Percentiles rank a stretch among this genome's conserved stretches.
Conservation (phyloP, 2,113 vertebrate genomes). For the Daboia siamensis region DNA sequence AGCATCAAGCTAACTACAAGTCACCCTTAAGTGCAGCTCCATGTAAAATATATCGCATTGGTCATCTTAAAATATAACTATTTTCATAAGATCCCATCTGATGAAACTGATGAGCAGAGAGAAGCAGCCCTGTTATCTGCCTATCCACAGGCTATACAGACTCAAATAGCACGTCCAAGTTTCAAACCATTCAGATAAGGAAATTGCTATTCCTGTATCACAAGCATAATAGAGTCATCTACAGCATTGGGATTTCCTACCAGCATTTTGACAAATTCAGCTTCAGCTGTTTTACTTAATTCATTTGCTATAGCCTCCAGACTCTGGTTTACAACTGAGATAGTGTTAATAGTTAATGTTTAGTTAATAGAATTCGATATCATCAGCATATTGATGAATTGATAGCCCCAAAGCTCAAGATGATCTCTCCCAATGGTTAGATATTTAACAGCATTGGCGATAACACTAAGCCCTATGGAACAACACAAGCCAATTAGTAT, state of each 20-base stretch:
- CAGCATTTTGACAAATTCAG: background rate
- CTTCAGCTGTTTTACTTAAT: background rate
- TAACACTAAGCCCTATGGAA: background rate
- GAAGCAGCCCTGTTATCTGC: background rate
- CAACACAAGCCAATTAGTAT: background rate
- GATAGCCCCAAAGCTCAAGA: background rate
- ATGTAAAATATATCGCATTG: background rate
- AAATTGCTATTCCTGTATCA: background rate
- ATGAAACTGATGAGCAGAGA: background rate
- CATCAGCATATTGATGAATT: background rate
- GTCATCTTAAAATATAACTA: background rate
- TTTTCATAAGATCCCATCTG: background rate
- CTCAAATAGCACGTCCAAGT: background rate
- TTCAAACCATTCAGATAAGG: background rate
- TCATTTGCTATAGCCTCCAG: background rate
- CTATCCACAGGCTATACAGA: background rate
- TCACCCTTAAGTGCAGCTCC: background rate
- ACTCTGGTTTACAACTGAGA: background rate
- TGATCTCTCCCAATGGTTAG: constrained; percentile 1
- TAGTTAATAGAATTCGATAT: background rate
- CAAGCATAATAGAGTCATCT: background rate
- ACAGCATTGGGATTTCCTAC: background rate
- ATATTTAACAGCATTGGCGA: background rate
- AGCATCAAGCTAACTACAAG: background rate
- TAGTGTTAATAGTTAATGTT: background rate